Percentiles rank a stretch among this genome's conserved stretches.
These are phyloP conservation scores for Sitobion miscanthi DNA, from an alignment of 1,140 invertebrate genomes.

Conservation along the genomic window DNA sequence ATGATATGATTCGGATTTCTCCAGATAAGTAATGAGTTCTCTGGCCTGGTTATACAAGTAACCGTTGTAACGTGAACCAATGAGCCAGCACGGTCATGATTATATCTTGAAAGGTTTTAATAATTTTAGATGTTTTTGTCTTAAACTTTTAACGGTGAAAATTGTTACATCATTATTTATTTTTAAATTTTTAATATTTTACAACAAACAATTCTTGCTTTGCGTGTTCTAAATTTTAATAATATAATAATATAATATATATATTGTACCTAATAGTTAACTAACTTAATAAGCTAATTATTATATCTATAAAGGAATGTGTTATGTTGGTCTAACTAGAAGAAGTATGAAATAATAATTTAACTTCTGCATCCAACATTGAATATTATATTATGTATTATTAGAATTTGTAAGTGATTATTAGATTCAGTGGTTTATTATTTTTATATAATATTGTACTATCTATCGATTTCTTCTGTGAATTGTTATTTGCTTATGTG, in stretches of 20 bases:
- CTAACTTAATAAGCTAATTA: no score
- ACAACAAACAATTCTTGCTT: not conserved
- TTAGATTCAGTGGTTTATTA: not conserved
- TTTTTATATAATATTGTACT: not conserved
- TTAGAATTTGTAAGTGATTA: not conserved
- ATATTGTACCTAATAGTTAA: no score
- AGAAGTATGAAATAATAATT: not conserved
- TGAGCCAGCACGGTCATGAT: not conserved
- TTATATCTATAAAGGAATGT: not conserved
- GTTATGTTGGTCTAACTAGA: not conserved
- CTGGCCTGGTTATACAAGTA: not conserved
- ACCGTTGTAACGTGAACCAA: not conserved
- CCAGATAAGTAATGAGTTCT: not conserved
- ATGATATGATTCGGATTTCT: not conserved
- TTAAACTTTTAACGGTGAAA: not conserved
- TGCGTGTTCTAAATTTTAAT: not conserved
- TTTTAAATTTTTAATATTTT: not conserved
- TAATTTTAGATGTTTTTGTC: not conserved
- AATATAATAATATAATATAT: not conserved
- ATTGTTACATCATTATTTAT: not conserved
- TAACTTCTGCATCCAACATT: not conserved
- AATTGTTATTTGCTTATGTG: not conserved
- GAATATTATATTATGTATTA: not conserved
- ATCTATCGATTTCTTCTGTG: not conserved
- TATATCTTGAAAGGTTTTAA: not conserved